phyloP scores from a whole-genome alignment of 2,113 vertebrate species.

The Cryptomyrus ogoouensis region DNA sequence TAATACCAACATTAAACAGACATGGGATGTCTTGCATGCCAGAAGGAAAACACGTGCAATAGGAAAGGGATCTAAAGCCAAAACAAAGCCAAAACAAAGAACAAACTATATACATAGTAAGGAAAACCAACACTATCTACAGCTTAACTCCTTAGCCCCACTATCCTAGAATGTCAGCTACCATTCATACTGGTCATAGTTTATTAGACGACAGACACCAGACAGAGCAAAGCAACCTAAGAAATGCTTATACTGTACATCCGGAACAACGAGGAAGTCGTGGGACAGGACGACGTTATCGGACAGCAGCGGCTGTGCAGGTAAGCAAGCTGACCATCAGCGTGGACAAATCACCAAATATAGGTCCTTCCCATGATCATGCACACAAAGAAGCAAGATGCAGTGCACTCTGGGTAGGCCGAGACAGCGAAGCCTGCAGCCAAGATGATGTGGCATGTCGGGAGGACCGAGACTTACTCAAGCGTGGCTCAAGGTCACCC shows the following conservation, averaged over 20 bases:
- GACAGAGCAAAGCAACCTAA: neutral
- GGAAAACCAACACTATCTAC: neutral
- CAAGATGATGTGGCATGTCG: slow-evolving; percentile 24
- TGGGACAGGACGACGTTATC: neutral
- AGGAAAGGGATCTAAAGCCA: neutral
- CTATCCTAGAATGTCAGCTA: neutral
- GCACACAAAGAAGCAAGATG: no score
- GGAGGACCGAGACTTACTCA: slow-evolving; percentile 26
- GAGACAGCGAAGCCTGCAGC: slow-evolving; percentile 9
- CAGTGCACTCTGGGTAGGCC: neutral
- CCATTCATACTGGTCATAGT: neutral
- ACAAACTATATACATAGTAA: neutral
- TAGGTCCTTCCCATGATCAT: neutral
- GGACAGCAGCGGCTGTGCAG: neutral
- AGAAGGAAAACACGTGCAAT: neutral
- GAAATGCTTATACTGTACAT: neutral
- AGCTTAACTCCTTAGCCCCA: neutral
- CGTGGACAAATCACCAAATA: neutral
- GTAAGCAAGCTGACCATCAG: neutral
- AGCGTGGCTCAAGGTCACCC: slow-evolving; percentile 44
- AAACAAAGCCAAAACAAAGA: neutral
- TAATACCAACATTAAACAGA: neutral
- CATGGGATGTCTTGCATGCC: neutral
- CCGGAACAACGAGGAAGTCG: neutral
- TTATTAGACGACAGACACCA: neutral